Evolutionary conservation across 2,888 invertebrate genomes (phyloP), one percentile per base, ranked within the genome.

Genomic region (Ecliptopera silaceata): DNA sequence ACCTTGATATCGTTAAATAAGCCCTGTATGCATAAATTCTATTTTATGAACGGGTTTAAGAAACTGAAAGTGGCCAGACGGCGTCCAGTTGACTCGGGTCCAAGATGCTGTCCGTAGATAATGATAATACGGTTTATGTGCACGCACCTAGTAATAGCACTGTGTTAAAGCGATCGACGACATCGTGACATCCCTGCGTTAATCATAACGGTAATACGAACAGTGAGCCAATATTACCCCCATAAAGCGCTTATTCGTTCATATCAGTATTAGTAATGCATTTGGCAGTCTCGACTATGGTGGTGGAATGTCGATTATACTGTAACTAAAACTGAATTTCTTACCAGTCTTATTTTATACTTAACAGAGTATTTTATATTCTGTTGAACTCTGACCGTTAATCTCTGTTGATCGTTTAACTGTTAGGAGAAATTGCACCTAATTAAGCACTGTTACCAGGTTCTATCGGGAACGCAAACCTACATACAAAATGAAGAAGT

Each of bases 91-190:
- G 90, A 84, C 82, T 78, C 79, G 64, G 74, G 70, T 88, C 89
- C 90, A 90, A 90, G 89, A 89, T 85, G 76, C 87, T 87, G 90
- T 88, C 88, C 75, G 66, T 69, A 78, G 89, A 90, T 88, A 88
- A 84, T 82, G 82, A 77, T 86, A 89, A 88, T 75, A 74, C 68
- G 80, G 82, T 79, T 73, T 78, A 80, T 76, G 75, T 79, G 76
- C 44, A 54, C 43, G 76, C 39, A 53, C 43, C 38, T 74, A 63
- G 66, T 72, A 49, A 39, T 43, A 51, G 22, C 20, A n/a, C 26
- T 38, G 32, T 45, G 12, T 20, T 45, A 44, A 32, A 75, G 75
- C 75, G 69, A 69, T 69, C 74, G 78, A 78, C 74, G 82, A 82
- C 82, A 81, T 73, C 74, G 70, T 59, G 55, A 56, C 63, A 63